Percentiles rank a stretch among this genome's conserved stretches.
Evolutionary conservation across 2,888 invertebrate species (phyloP).

Genomic region (Eueremaeus valkanovi): DNA sequence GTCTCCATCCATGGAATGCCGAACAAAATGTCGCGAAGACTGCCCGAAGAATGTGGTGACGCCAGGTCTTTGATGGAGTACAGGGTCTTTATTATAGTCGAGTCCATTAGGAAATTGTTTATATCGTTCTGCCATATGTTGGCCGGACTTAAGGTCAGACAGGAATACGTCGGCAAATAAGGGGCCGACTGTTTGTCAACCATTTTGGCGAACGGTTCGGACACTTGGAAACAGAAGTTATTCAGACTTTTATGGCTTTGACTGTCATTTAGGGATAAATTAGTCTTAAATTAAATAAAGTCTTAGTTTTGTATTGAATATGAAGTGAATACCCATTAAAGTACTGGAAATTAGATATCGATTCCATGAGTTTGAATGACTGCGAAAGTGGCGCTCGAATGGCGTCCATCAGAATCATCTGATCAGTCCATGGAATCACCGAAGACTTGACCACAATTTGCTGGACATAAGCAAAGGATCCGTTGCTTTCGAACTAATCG

Average conservation of each 20-base stretch:
- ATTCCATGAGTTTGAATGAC: conserved; percentile 79
- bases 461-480: conserved; percentile 57
- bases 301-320: neutral
- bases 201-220: conserved; percentile 43
- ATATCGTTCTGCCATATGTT: conserved; percentile 83
- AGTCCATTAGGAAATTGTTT: conserved; percentile 66
- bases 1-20: conserved; percentile 86
- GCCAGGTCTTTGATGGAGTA: conserved; percentile 68
- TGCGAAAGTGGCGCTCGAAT: conserved; percentile 85
- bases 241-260: conserved; percentile 39
- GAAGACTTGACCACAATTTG: conserved; percentile 59
- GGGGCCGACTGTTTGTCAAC: conserved; percentile 44
- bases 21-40: conserved; percentile 70
- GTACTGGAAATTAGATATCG: conserved; percentile 76
- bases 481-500: conserved; percentile 54
- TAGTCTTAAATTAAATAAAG: conserved; percentile 61
- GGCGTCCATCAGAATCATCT: conserved; percentile 77
- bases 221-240: conserved; percentile 48
- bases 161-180: conserved; percentile 80
- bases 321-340: conserved; percentile 60
- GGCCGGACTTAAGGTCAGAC: conserved; percentile 84
- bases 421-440: conserved; percentile 80
- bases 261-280: conserved; percentile 63
- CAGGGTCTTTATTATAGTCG: conserved; percentile 73
- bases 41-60: conserved; percentile 41